phyloP scores from a whole-genome alignment of 2,113 vertebrate genomes.

The Narcine bancroftii region DNA sequence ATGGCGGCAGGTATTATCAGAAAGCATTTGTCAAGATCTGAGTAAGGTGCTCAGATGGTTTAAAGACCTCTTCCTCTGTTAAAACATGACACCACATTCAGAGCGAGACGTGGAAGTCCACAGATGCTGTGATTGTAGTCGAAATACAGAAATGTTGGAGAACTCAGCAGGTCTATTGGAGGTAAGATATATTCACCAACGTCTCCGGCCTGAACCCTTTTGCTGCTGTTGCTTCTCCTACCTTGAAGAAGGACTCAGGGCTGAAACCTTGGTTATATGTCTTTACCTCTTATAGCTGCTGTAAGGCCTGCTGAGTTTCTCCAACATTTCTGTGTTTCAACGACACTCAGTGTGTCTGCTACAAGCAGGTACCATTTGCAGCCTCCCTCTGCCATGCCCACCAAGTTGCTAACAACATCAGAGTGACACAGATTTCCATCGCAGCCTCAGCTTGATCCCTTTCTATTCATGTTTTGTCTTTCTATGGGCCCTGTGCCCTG shows the following conservation, averaged over 20 bases:
- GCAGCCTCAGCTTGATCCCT: neutral
- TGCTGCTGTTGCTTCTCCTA: no score
- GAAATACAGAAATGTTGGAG: no score
- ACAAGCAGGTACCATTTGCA: neutral
- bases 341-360: neutral
- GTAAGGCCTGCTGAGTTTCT: no score
- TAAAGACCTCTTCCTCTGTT: neutral
- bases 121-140: no score
- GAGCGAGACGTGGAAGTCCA: no score
- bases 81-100: constrained; percentile 2
- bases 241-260: no score
- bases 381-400: neutral
- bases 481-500: neutral
- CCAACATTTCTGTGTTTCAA: no score
- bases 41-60: neutral
- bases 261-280: no score
- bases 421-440: neutral
- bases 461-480: neutral
- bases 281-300: no score
- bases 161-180: no score
- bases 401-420: neutral
- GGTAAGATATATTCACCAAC: no score
- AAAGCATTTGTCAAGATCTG: neutral
- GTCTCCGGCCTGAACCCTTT: no score
- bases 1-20: neutral